phyloP scores from a whole-genome alignment of 2,113 vertebrate species.

The Chunga burmeisteri region DNA sequence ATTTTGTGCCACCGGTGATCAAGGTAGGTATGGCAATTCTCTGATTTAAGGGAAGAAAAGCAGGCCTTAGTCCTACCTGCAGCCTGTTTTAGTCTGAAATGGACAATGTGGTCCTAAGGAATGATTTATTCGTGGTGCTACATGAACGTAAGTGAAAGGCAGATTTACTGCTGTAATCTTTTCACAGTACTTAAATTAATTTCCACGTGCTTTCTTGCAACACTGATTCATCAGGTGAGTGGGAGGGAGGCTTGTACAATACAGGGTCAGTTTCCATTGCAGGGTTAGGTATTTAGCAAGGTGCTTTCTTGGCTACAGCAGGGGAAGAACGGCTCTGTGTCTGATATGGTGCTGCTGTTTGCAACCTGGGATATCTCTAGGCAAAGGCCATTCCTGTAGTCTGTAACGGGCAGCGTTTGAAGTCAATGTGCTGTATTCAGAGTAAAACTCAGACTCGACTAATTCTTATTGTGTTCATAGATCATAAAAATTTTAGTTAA shows the following conservation, averaged over 20 bases:
- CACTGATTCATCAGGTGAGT: conserved; percentile 57
- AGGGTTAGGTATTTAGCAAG: background rate
- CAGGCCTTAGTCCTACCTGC: background rate
- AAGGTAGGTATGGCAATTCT: background rate
- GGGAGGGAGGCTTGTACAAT: conserved; percentile 18
- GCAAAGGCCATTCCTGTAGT: background rate
- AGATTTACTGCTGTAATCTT: conserved; percentile 35
- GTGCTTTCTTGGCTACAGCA: background rate
- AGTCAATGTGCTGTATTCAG: background rate
- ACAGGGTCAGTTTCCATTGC: conserved; percentile 17
- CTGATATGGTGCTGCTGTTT: fast-evolving
- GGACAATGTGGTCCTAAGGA: background rate
- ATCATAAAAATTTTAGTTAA: background rate
- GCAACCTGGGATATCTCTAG: background rate
- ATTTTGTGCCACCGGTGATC: background rate
- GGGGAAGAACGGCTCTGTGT: background rate
- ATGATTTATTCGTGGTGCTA: background rate
- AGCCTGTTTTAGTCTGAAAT: background rate
- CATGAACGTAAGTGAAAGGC: background rate
- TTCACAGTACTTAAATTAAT: conserved; percentile 18
- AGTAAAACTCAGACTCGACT: background rate
- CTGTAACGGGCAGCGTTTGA: background rate
- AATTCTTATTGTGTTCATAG: background rate
- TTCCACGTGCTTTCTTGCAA: conserved; percentile 28
- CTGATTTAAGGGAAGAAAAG: background rate